Evolutionary conservation across 2,888 invertebrate genomes (phyloP), one percentile per base, ranked within the genome.

Genomic region (Acanthacorydalis orientalis): DNA sequence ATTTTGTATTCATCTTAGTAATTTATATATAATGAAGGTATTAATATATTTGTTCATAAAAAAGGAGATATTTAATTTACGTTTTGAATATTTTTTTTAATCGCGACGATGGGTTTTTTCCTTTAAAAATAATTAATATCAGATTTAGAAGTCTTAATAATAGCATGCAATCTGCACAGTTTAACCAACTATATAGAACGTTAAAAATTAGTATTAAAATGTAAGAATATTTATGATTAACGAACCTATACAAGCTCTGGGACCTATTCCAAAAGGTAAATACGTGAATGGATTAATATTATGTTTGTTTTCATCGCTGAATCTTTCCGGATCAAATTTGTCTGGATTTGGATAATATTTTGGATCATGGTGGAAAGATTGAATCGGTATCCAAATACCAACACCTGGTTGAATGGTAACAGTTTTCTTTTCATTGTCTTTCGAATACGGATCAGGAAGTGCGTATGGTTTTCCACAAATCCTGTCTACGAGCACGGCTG

Each of bases 321-420:
- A 74, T 48, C 74, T 61, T 49, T 71, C 72, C 1, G 70, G 69
- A n/a, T 59, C 60, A 52, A 71, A 70, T 40, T 62, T 59, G 2
- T 67, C 55, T 1, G 75, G 74, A 12, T 74, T 65, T 0, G 72
- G 70, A 52, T 70, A 75, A 50, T 65, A 63, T 51, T 0, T 64
- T 58, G 53, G 47, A 47, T 72, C 69, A 2, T 56, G 57, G 23
- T 72, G 72, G 4, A 73, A 51, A 1, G 55, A 65, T 38, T 53
- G 55, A 10, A 62, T 52, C 1, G 69, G 65, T 4, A 69, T 48
- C 56, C 57, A 58, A 2, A 71, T 46, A 0, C 53, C 47, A n/a
- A 55, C 55, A 2, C 64, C 69, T 31, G 57, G 54, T 23, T 58
- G 50, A 1, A 64, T 33, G 6, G 6, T 16, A 41, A 47, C 42